phyloP scores from a whole-genome alignment of 2,113 vertebrate genomes.

The Campylomormyrus numenius region DNA sequence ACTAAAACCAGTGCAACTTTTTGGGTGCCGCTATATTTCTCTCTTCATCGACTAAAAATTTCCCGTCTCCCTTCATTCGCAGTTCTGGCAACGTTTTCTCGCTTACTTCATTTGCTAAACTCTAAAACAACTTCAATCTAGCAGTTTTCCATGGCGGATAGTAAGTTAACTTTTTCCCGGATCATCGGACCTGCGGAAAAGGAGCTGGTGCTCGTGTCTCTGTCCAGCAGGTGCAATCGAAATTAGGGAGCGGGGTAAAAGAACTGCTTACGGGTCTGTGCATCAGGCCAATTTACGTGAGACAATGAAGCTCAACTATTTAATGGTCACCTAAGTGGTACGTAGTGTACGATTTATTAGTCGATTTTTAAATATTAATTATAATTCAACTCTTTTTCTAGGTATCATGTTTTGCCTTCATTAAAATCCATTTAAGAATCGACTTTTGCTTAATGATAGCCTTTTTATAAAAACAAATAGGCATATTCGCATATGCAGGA shows the following conservation, averaged over 20 bases:
- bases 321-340: neutral
- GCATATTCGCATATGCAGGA: neutral
- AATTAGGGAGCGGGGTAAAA: neutral
- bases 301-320: neutral
- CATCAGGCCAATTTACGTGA: neutral
- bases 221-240: neutral
- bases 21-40: slow-evolving; percentile 62
- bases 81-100: slow-evolving; percentile 8
- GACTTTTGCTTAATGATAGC: neutral
- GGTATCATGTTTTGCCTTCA: neutral
- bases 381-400: neutral
- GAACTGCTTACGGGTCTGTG: neutral
- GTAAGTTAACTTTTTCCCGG: neutral
- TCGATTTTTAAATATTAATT: neutral
- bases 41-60: slow-evolving; percentile 42
- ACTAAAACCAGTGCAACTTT: slow-evolving; percentile 80
- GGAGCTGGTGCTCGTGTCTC: neutral
- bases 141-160: neutral
- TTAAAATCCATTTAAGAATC: neutral
- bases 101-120: neutral
- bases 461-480: neutral
- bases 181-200: neutral
- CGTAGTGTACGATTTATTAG: neutral
- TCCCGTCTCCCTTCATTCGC: slow-evolving; percentile 43
- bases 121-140: neutral